Evolutionary conservation across 2,888 invertebrate genomes (phyloP), one percentile per base, ranked within the genome.

Genomic region (Hydrotaea cyrtoneurina): DNA sequence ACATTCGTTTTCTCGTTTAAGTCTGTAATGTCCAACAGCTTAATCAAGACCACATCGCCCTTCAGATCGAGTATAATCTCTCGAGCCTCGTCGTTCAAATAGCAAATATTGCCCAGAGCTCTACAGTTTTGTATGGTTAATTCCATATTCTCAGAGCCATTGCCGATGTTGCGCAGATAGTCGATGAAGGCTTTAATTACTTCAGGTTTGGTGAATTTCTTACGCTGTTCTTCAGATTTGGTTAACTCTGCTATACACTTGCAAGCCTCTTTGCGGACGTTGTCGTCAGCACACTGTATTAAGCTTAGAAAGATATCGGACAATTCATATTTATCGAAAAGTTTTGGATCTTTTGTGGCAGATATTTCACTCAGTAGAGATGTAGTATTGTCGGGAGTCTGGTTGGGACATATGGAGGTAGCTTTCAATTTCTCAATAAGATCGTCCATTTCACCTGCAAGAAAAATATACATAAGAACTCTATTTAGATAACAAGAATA

Each of bases 81-180:
- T 86, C 95, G 93, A 19, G 95, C 94, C 88, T 93, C 93, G 93
- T 97, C 96, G 93, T 97, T 97, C 90, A 97, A 96, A 91, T 96
- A 98, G 91, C 97, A 97, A 89, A 98, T 95, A 92, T 98, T 98
- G 50, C 97, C 98, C 23, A 98, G 93, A 2, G 97, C 96, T 88
- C 98, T 94, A 87, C 96, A 96, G 55, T 95, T 94, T 90, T 98
- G 96, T 87, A 95, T 95, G 10, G 95, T 93, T 74, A 95, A 91
- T 86, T 95, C 94, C 83, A 94, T 89, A 86, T 88, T 90, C 84
- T 89, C 89, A 15, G 86, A 87, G 78, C 87, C 86, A 21, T 80
- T 82, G 55, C 87, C 88, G 72, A 90, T 87, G 80, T 90, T 88
- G 88, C 91, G 90, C 76, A 96, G 89, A 86, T 94, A 93, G 75